Evolutionary conservation across 2,797 vertebrate genomes (phyloP), one percentile per base, ranked within the genome.

Genomic region (Sylvia borin): DNA sequence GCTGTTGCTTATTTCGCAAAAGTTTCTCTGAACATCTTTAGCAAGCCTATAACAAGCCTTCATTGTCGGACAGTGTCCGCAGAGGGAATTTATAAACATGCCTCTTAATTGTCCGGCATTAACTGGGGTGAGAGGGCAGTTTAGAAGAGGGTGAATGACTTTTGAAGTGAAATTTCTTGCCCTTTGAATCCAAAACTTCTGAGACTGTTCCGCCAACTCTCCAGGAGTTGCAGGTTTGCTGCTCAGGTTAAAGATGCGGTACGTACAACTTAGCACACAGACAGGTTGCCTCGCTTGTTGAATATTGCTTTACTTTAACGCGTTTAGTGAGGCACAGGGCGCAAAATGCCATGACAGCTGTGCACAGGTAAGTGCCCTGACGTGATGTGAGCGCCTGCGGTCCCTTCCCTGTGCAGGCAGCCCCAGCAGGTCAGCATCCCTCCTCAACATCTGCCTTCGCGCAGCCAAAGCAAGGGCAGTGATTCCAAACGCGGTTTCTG

Each of bases 351-450:
- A 3, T 77, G 82, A 68, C 76, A 79, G 85, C 93, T 91, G 92
- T 27, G 74, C 84, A 50, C 97, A 98, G 97, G 98, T 98, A 97
- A 98, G 96, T 95, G 88, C 73, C 85, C 89, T 77, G 89, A 85
- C 34, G 65, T 92, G 94, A 85, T 73, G 84, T 2, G 92, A 58
- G 79, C 32, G 43, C 53, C 86, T 88, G 78, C 24, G 34, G 47
- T 78, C 42, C 70, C 38, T 93, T 84, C 66, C 64, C 64, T 74
- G 57, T 21, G 85, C 83, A 10, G 62, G 89, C 76, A 95, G 43
- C 68, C 85, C 13, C 51, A 86, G 86, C 94, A 83, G 86, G 20
- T 71, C 91, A 94, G 94, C 95, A 96, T 93, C 94, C 83, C 72
- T 93, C 29, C 65, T 54, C 85, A 75, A 18, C 95, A 90, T 72